These are phyloP conservation scores for Meiosimyza platycephala DNA, from an alignment of 2,888 invertebrate species.

Conservation along the genomic window DNA sequence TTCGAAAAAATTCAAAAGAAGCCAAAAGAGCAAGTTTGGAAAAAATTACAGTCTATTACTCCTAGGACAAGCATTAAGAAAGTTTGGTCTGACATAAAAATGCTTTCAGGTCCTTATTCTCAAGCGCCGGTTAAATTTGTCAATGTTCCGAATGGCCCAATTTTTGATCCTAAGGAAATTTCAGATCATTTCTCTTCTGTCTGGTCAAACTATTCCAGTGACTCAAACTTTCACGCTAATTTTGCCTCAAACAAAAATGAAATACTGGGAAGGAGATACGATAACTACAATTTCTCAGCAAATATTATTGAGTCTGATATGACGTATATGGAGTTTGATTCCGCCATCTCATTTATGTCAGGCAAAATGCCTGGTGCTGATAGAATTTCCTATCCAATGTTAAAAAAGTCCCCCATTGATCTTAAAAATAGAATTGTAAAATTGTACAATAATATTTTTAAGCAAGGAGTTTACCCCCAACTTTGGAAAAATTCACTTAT, in stretches of 20 bases:
- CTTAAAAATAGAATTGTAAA: background rate
- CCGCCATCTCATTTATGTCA: background rate
- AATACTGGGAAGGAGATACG: background rate
- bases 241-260: background rate
- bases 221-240: background rate
- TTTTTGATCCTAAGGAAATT: background rate
- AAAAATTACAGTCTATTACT: slow-evolving; percentile 2
- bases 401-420: background rate
- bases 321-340: background rate
- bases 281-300: background rate
- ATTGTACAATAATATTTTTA: slow-evolving; percentile 22
- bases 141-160: background rate
- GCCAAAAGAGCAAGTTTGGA: slow-evolving; percentile 10
- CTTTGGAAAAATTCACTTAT: slow-evolving; percentile 2
- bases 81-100: background rate
- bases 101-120: background rate
- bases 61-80: background rate
- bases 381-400: slow-evolving; percentile 10
- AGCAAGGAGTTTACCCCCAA: slow-evolving; percentile 2
- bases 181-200: background rate
- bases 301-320: background rate
- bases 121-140: background rate
- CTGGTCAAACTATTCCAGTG: background rate
- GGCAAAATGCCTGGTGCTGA: slow-evolving; percentile 8
- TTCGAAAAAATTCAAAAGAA: background rate